A percentile compares a stretch with the other conserved stretches of the same genome.
Evolutionary conservation across 2,888 invertebrate genomes (phyloP).

Genomic region (Leptinotarsa rubiginosa): DNA sequence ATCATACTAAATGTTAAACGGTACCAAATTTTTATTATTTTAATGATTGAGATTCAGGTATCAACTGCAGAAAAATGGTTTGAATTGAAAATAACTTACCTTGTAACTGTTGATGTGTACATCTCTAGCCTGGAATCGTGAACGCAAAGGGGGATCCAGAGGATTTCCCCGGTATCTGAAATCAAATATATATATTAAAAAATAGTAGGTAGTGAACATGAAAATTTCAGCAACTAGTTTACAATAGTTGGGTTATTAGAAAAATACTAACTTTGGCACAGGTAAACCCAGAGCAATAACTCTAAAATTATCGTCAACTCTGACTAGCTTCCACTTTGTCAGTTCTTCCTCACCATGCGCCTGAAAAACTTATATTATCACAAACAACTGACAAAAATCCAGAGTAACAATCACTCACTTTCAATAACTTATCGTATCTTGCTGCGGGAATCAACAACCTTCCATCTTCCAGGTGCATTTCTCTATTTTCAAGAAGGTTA

Average conservation of each 20-base stretch:
- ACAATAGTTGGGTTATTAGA: too few relatives aligned
- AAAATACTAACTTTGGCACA: slow-evolving; percentile 72
- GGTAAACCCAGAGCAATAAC: slow-evolving; percentile 94
- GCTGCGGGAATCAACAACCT: slow-evolving; percentile 89
- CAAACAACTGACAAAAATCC: too few relatives aligned
- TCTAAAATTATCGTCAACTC: slow-evolving; percentile 92
- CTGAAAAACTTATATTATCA: slow-evolving; percentile 65
- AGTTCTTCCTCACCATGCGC: slow-evolving; percentile 84
- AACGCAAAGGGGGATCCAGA: slow-evolving; percentile 93
- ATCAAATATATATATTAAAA: slow-evolving; percentile 29
- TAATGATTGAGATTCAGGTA: too few relatives aligned
- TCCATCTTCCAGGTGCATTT: slow-evolving; percentile 98
- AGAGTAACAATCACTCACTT: slow-evolving; percentile 69
- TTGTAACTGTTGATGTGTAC: slow-evolving; percentile 76
- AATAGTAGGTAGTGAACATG: neutral
- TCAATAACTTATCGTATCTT: slow-evolving; percentile 88
- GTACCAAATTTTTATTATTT: too few relatives aligned
- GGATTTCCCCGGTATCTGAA: slow-evolving; percentile 88
- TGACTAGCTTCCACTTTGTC: slow-evolving; percentile 86
- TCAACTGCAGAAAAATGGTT: too few relatives aligned
- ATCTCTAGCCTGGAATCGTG: slow-evolving; percentile 94
- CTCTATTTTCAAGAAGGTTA: slow-evolving; percentile 95
- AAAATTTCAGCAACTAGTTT: neutral
- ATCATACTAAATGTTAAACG: too few relatives aligned
- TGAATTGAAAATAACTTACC: slow-evolving; percentile 64